Evolutionary conservation across 2,797 vertebrate genomes (phyloP), one percentile per base, ranked within the genome.

Genomic region (Chloroceryle amazona): DNA sequence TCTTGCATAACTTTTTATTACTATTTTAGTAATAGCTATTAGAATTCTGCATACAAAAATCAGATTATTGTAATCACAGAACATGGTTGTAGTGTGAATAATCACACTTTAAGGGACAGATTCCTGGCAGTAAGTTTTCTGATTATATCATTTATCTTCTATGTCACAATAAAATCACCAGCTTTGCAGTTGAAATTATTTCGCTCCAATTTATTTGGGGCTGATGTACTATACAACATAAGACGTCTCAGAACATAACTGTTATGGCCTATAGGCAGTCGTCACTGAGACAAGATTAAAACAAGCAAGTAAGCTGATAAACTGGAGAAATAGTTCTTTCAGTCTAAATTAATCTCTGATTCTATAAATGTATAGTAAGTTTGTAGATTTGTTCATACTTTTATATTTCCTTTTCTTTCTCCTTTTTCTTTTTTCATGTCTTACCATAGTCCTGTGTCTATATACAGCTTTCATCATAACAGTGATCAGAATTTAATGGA

Each of bases 371-470:
- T n/a, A n/a, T 49, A 51, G 6, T 18, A 37, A 54, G 19, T 42
- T 61, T 39, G 12, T n/a, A 67, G 5, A 21, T 37, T 29, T n/a
- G 6, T 35, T 58, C 4, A 18, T 14, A 2, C 2, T 7, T 62
- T 49, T 55, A 33, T 11, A 4, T 31, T 44, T 9, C 23, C 2
- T 4, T 23, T 28, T 28, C n/a, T 9, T 37, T 18, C 11, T 19
- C 1, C 2, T 6, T 25, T 7, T 13, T 33, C 26, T 13, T 39
- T 11, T 76, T 49, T 33, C n/a, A 23, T 57, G 55, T 33, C 2
- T 4, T 1, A 19, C 47, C 0, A 0, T 20, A n/a, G 5, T 60
- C 84, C 18, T 74, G 8, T 57, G 33, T 70, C 52, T 21, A 15
- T 21, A 22, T 55, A 44, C 52, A 23, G 7, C 12, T 86, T 83